phyloP scores from a whole-genome alignment of 2,888 invertebrate genomes.

The Platycheirus rosarum region DNA sequence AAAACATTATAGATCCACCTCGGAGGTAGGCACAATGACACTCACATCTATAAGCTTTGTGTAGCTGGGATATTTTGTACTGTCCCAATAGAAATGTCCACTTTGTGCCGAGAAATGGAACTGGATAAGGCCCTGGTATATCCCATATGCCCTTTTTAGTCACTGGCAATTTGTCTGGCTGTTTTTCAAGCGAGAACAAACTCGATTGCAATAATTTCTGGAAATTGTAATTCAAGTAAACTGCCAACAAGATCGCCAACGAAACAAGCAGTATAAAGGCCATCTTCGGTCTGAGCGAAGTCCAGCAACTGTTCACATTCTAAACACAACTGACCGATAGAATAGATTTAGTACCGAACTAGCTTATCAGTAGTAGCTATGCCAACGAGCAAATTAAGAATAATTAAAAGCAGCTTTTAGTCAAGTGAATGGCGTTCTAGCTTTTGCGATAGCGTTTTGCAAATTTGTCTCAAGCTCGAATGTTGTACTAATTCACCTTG shows the following conservation, averaged over 20 bases:
- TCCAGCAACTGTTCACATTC: slow-evolving; percentile 51
- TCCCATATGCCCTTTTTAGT: slow-evolving; percentile 78
- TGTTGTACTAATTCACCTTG: slow-evolving; percentile 29
- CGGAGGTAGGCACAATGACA: neutral
- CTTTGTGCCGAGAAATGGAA: slow-evolving; percentile 90
- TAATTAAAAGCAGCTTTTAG: slow-evolving; percentile 25
- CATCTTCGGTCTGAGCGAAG: slow-evolving; percentile 76
- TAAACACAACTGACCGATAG: slow-evolving; percentile 31
- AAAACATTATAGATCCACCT: neutral
- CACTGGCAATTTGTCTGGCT: slow-evolving; percentile 5
- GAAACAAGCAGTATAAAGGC: slow-evolving; percentile 80
- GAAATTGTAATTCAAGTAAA: slow-evolving; percentile 79
- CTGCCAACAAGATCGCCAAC: slow-evolving; percentile 79
- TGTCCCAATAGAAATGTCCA: slow-evolving; percentile 89
- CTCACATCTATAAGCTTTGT: slow-evolving; percentile 90
- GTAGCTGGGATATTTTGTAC: slow-evolving; percentile 89
- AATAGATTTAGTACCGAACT: slow-evolving; percentile 24
- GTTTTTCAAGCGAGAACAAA: slow-evolving; percentile 45
- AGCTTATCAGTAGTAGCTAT: slow-evolving; percentile 40
- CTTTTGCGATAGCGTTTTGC: slow-evolving; percentile 39
- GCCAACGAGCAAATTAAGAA: neutral
- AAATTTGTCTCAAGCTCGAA: slow-evolving; percentile 23
- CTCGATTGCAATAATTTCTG: slow-evolving; percentile 77
- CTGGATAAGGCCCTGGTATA: slow-evolving; percentile 89
- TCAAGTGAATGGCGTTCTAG: slow-evolving; percentile 1